Evolutionary conservation across 2,888 invertebrate species (phyloP), one percentile per base, ranked within the genome.

Genomic region (Ophion ellenae): DNA sequence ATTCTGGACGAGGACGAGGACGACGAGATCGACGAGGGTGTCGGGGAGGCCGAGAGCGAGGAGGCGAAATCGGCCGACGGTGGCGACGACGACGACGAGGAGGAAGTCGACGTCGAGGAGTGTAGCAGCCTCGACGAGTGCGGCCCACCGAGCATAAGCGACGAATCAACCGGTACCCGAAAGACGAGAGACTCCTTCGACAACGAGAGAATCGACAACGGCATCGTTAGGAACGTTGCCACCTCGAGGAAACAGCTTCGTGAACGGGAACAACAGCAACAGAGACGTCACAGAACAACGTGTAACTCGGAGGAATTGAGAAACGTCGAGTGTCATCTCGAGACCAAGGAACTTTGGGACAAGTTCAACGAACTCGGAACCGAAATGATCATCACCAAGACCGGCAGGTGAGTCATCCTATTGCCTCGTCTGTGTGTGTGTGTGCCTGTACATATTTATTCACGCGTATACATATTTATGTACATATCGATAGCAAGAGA

Each of bases 301-400:
- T 96, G 96, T 92, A 96, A 96, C 91, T 96, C 96, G 90, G 96
- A 96, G 89, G 96, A 96, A 92, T 94, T 96, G 69, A 94, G 95
- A 71, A 94, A 94, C 91, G 96, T 97, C 83, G 96, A 98, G 91
- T 99, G 99, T 94, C 97, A 98, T 91, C 95, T 99, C 90, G 99
- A 99, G 95, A 99, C 98, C 78, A 98, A 98, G 94, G 99, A 99
- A 90, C 95, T 99, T n/a, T 99, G 99, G 99, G 98, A 98, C 95
- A 99, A 99, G 95, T 99, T 99, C 95, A 97, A 98, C 92, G 97
- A 97, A 90, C 95, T 99, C 88, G 98, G 98, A 88, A 99, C 99
- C 2, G 99, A 99, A 95, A 99, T 99, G 99, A 99, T 99, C 93
- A 99, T 99, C 94, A 99, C 99, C 28, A 97, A 97, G 94, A 97